A percentile compares a stretch with the other conserved stretches of the same genome.
These are phyloP conservation scores for Loris lydekkerianus DNA, from an alignment of 2,797 vertebrate genomes.

Conservation along the genomic window DNA sequence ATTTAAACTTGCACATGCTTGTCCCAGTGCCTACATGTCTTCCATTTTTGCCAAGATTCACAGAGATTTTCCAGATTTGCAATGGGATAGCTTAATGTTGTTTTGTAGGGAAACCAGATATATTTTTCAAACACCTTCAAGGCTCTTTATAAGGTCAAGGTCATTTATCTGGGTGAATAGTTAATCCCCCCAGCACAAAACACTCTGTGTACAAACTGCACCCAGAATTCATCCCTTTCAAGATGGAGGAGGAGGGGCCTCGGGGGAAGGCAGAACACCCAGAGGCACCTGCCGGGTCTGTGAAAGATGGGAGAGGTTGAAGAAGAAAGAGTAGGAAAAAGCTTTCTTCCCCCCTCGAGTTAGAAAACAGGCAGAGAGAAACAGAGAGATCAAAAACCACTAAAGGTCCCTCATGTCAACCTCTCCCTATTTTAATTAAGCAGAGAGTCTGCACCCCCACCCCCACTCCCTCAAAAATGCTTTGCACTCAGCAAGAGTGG, in stretches of 20 bases:
- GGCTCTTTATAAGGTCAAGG: background rate
- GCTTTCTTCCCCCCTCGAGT: slow-evolving; percentile 38
- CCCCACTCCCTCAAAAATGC: slow-evolving; percentile 55
- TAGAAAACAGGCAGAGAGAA: slow-evolving; percentile 52
- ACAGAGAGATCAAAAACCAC: slow-evolving; percentile 68
- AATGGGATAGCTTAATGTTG: background rate
- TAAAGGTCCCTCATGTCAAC: slow-evolving; percentile 72
- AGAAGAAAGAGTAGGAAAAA: slow-evolving; percentile 65
- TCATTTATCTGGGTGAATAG: background rate
- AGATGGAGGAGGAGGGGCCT: slow-evolving; percentile 33
- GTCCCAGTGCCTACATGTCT: background rate
- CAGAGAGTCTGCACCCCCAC: slow-evolving; percentile 34
- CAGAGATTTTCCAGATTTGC: background rate
- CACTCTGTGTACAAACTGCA: background rate
- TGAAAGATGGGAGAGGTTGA: background rate
- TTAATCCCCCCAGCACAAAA: background rate
- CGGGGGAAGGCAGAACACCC: background rate
- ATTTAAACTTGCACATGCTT: background rate
- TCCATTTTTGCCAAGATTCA: background rate
- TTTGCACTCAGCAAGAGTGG: slow-evolving; percentile 75
- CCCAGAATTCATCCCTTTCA: slow-evolving; percentile 27
- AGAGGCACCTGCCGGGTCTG: slow-evolving; percentile 25
- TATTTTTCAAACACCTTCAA: background rate
- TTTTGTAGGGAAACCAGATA: background rate
- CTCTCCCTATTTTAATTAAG: slow-evolving; percentile 83